Percentiles rank a stretch among this genome's conserved stretches.
Conservation (phyloP, 2,888 invertebrate species). For the Orthosia gracilis region DNA sequence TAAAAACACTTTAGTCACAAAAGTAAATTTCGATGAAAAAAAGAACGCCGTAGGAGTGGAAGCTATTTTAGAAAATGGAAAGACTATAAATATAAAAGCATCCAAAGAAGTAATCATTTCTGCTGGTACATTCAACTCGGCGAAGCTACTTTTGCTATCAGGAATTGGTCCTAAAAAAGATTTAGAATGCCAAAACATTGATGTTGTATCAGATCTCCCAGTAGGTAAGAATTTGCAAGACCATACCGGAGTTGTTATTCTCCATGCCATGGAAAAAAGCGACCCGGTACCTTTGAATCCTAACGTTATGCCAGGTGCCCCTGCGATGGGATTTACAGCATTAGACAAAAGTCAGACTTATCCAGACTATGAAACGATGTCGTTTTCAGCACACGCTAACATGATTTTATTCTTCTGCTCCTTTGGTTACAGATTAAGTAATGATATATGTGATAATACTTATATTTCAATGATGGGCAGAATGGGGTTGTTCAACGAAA, state of each 20-base stretch:
- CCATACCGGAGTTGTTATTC: constrained; percentile 80
- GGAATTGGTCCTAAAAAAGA: constrained; percentile 91
- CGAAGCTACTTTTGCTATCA: constrained; percentile 92
- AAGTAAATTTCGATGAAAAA: constrained; percentile 54
- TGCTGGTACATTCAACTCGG: constrained; percentile 91
- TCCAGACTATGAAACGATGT: constrained; percentile 54
- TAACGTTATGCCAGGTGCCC: constrained; percentile 12
- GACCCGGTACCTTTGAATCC: constrained; percentile 19
- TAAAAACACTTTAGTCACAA: constrained; percentile 62
- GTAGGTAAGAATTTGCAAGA: constrained; percentile 94
- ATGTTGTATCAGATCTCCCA: constrained; percentile 91
- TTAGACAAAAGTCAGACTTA: constrained; percentile 49
- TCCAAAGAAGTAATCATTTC: constrained; percentile 92
- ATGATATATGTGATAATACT: constrained; percentile 45
- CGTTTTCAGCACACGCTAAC: constrained; percentile 29
- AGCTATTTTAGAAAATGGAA: constrained; percentile 24
- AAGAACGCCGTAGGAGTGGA: constrained; percentile 60
- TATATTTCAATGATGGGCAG: constrained; percentile 8
- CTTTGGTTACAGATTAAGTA: constrained; percentile 37
- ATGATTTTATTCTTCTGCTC: constrained; percentile 42
- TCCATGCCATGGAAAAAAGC: constrained; percentile 42
- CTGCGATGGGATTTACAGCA: constrained; percentile 43
- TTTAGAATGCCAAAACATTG: constrained; percentile 83
- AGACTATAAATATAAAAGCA: constrained; percentile 71
- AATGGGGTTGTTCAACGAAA: constrained; percentile 42